Evolutionary conservation across 2,113 vertebrate genomes (phyloP), one percentile per base, ranked within the genome.

Genomic region (Orthonyx spaldingii): DNA sequence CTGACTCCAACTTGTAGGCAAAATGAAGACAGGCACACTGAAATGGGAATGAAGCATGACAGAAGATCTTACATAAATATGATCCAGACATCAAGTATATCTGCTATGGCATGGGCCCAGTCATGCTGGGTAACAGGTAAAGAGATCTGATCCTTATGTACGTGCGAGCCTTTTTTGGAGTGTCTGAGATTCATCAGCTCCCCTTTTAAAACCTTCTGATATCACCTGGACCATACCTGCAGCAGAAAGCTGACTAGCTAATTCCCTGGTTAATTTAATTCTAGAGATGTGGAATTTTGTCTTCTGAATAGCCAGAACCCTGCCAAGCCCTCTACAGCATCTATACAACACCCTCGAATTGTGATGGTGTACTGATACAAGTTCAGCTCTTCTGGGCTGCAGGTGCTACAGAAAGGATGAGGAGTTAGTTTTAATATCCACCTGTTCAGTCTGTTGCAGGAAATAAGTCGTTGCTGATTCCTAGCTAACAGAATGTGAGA

Each of bases 1-100:
- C 83, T 70, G 83, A 77, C 91, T 91, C 69, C 83, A 84, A 64
- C 82, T 87, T 52, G 28, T 10, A 28, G 64, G 60, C 69, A 84
- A 94, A 93, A 96, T 69, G 55, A 88, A 96, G 92, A 85, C 74
- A 93, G 87, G 81, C 90, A 94, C 83, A 81, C 53, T 72, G 79
- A 93, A 96, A 94, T 2, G 20, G 33, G 92, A 92, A 90, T 49
- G 59, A 94, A 90, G 87, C 83, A 82, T 47, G 83, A 95, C 91
- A 92, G 89, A 78, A 88, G 65, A 74, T 81, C 82, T 92, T 84
- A 87, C 86, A 82, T 90, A 92, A 90, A 92, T 78, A 74, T 27
- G 35, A 84, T 81, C 74, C 92, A 87, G 83, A 60, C 82, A 90
- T 87, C 86, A 94, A 92, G 87, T 92, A 81, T 77, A 87, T 44